Base-by-base conservation (phyloP, 2,888 invertebrate species). In the Elaeidobius kamerunicus region DNA sequence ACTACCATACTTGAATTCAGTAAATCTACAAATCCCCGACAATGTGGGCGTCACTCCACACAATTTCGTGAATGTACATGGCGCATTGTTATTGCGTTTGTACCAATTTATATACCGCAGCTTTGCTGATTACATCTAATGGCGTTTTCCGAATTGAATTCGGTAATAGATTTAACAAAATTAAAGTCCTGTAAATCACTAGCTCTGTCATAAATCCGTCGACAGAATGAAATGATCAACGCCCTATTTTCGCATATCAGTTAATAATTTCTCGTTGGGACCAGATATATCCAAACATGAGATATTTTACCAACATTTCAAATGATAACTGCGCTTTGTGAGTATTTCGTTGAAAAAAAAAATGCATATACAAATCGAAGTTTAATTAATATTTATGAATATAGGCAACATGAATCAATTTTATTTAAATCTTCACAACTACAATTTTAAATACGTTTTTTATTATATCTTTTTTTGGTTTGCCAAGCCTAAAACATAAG, bases 121-220 rank as follows among this genome's bases (percentile, higher is more conserved):
- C 30, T 30, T 11, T 30, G 30, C 30, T 55, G 55, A 59, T 58
- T 53, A 60, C 51, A 57, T 56, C 54, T 41, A 50, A 41, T 58
- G 55, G 50, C 54, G 35, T 50, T 57, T 55, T 47, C 49, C 51
- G 57, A 54, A 55, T 56, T 53, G 53, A 56, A 58, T 56, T 51
- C 52, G 47, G 53, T 56, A 57, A 54, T 56, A 54, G 52, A 54
- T 58, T 59, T 56, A 49, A 47, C 52, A 41, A 59, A n/a, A 59
- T 61, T 59, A 56, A 60, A 61, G 57, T 55, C 44, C 45, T 56
- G 42, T 57, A 54, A 56, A 61, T 59, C 58, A 55, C 50, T 42
- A 27, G 32, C 44, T 18, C 49, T 57, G 55, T 57, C 50, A 58
- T 43, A 43, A 44, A 43, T 46, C 47, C 32, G 52, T 46, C 41